Base-by-base conservation (phyloP, 1,140 invertebrate genomes). In the Monomorium pharaonis region DNA sequence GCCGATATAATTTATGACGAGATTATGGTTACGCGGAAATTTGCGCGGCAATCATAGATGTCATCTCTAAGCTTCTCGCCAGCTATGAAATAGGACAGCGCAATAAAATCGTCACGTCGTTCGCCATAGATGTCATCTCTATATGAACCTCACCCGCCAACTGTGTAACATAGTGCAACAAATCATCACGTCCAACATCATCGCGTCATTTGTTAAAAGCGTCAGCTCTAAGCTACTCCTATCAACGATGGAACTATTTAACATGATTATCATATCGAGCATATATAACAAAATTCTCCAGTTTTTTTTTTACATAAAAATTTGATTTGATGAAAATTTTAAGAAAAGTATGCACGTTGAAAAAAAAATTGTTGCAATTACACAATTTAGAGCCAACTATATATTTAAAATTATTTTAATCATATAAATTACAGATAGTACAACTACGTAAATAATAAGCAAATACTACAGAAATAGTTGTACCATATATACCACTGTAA, bases 1-100 rank as follows among this genome's bases (percentile, higher is more conserved):
- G 75, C 42, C 54, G 54, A 9, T n/a, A 16, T 77, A 77, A 54
- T 54, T 80, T 69, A 69, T 69, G 63, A 80, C 42, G 63, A 67
- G 30, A 51, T 69, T 54, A 69, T 16, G 47, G 16, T 37, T 27
- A 18, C 37, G 12, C 21, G 37, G 14, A 67, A 67, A n/a, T 69
- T 21, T 12, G 9, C n/a, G 21, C 9, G 62, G 27, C 21, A 80
- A 14, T 69, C 44, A 3, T 49, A 67, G 14, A 54, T n/a, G 77
- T 67, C 21, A 27, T 54, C 44, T 54, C 47, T 37, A n/a, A 80
- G n/a, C 16, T 69, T 69, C 30, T 78, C 44, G n/a, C 3, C 7
- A 24, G 21, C 18, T 30, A 14, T 44, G n/a, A 37, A 37, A 37
- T 37, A 6, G n/a, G 21, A 21, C 56, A 37, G 42, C 14, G 21